Base-by-base conservation (phyloP, 2,888 invertebrate species). In the Hoplodrina ambigua region DNA sequence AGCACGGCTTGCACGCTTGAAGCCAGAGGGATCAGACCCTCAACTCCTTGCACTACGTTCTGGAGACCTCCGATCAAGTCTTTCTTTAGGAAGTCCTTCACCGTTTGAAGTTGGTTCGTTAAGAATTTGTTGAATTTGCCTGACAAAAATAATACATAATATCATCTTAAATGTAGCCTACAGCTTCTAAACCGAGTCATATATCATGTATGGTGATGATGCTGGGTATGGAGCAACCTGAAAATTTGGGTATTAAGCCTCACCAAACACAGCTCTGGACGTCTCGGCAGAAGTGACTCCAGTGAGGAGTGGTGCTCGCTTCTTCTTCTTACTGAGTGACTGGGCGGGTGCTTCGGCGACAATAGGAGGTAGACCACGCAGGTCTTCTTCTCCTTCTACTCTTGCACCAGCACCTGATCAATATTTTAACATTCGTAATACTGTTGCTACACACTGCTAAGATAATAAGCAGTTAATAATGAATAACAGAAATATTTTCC, bases 281-380 rank as follows among this genome's bases (percentile, higher is more conserved):
- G 98, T 98, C 92, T 98, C 98, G 56, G 98, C 97, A 59, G 97
- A 97, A 0, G 97, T 97, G 4, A 97, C 97, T 1, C 98, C 98
- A 0, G 97, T 98, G 15, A 98, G 93, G 75, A 98, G 89, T 0
- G 98, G 98, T 19, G 97, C 96, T 3, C 96, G 94, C 72, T 92
- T 91, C 64, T 96, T 93, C 37, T 96, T 96, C 41, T 94, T 93
- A 65, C 96, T 95, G 61, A 98, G 90, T 3, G 97, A 95, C 33
- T 97, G 94, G 4, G 97, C 93, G 0, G 98, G 97, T 55, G 96
- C 92, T 20, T 96, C 96, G n/a, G 96, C 93, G 2, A 98, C 93
- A 20, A 98, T 90, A 10, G 97, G 96, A 0, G 98, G 98, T 46
- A 98, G 89, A 5, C 96, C 97, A 33, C 98, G 96, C 0, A 92